Base-by-base conservation (phyloP, 2,888 invertebrate species). In the Heliconius ismenius region DNA sequence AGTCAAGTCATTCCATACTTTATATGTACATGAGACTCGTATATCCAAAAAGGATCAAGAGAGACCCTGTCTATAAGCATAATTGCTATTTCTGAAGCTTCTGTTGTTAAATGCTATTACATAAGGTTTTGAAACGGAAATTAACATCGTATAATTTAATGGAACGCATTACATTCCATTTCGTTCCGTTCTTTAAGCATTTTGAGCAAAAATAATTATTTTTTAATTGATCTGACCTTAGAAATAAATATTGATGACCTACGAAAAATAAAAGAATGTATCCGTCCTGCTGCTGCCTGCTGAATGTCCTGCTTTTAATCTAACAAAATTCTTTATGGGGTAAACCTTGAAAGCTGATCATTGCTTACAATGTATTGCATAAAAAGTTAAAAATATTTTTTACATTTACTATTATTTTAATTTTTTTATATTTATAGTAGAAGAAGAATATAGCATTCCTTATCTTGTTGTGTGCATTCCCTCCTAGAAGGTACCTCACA, bases 21-120 rank as follows among this genome's bases (percentile, higher is more conserved):
- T 32, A 32, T 32, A 32, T 32, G 9, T 32, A 32, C 32, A 32
- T 32, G 9, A 32, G 32, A 32, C 32, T 32, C 9, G 32, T 32
- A 32, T 32, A 32, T 32, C 32, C 32, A 32, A 32, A 32, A 32
- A 32, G 32, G 32, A 32, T 32, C 1, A 32, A 32, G 32, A 32
- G 32, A 43, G 4, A 64, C 63, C 64, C 74, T 49, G 26, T 26
- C 49, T 63, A 74, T 54, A 43, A 64, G 43, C 28, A 28, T 13
- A 74, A 74, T n/a, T 54, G 64, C 15, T 74, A 28, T 74, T 63
- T 64, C 43, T 63, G 64, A 49, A 64, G 65, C 64, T 28, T 65
- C 49, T n/a, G 49, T 26, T 64, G 24, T 54, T 49, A 74, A 74
- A 74, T 65, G 64, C n/a, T 58, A 43, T 70, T 70, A 70, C 28